Base-by-base conservation (phyloP, 2,113 vertebrate genomes). In the Macrotus californicus region DNA sequence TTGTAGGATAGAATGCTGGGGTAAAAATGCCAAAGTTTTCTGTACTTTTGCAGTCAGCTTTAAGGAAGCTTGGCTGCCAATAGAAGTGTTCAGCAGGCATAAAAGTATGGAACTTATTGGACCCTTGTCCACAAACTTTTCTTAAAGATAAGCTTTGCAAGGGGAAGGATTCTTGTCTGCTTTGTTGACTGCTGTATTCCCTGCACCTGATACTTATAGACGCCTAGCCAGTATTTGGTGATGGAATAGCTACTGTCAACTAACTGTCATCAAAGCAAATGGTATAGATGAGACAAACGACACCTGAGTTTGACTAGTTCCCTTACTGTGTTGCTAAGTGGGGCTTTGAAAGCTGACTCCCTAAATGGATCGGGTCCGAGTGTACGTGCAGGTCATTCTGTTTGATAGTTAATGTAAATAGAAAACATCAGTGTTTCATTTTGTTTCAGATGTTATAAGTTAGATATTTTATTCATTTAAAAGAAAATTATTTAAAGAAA, bases 401-500 rank as follows among this genome's bases (percentile, higher is more conserved):
- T 14, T 36, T 87, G 31, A 36, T 66, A 54, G 41, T 46, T 34
- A 48, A 14, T 56, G 21, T 59, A 48, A 56, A 24, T 67, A 56
- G 59, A 66, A 56, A 16, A 67, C 26, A 39, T 41, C 48, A 46
- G 1, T 21, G 24, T 56, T 48, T 84, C n/a, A n/a, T n/a, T n/a
- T n/a, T n/a, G n/a, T n/a, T n/a, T n/a, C n/a, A 79, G 39, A 22
- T 64, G 4, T 59, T 82, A 70, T 70, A 41, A 43, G 54, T 92
- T 80, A 87, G 43, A 31, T 76, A 72, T 24, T 80, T 14, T 50
- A 36, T 89, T 14, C 13, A 76, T 59, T 95, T 86, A 88, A 41
- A 52, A 93, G 77, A 61, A 94, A 66, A 39, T 93, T 89, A 72
- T 69, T 64, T 77, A 70, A 80, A 67, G 34, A 93, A 81, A 70